Evolutionary conservation across 2,113 vertebrate species (phyloP).

Genomic region (Ramphastos sulfuratus): DNA sequence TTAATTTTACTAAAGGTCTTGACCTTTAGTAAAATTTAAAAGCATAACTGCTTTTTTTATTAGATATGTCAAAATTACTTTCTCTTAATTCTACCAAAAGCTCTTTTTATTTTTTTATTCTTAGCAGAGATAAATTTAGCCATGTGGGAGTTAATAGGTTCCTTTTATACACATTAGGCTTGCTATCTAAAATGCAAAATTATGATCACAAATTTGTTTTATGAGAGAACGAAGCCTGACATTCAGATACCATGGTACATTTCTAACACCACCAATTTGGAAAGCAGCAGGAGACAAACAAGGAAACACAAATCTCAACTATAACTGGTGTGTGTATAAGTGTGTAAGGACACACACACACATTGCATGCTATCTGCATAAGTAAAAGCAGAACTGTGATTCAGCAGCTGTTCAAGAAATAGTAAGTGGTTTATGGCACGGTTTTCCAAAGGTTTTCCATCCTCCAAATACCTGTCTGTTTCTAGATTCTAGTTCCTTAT

Average conservation of each 20-base stretch:
- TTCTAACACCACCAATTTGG: background rate
- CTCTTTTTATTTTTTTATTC: background rate
- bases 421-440: background rate
- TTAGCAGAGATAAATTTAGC: background rate
- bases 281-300: background rate
- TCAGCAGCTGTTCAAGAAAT: background rate
- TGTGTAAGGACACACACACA: background rate
- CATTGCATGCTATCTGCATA: background rate
- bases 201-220: background rate
- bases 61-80: background rate
- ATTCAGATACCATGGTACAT: background rate
- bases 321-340: background rate
- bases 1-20: background rate
- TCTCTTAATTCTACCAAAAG: background rate
- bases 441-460: background rate
- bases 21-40: background rate
- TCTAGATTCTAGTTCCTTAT: background rate
- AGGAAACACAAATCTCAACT: background rate
- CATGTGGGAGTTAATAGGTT: background rate
- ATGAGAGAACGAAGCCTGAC: background rate
- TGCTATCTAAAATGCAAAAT: background rate
- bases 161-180: background rate
- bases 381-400: background rate
- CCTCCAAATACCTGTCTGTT: background rate
- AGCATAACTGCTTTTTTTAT: background rate